Base-by-base conservation (phyloP, 2,113 vertebrate species). In the Corydoras maculifer region DNA sequence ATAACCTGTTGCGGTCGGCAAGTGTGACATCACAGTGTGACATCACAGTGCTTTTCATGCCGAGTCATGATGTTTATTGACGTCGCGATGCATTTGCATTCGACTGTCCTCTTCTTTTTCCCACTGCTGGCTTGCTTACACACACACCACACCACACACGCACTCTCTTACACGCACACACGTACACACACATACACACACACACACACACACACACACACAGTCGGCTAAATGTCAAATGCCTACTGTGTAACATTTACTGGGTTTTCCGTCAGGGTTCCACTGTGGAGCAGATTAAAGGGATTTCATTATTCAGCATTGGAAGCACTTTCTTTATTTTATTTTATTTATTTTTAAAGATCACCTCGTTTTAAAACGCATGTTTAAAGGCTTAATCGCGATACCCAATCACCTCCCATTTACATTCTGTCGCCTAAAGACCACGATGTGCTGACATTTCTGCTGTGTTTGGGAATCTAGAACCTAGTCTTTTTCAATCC, bases 161-260 rank as follows among this genome's bases (percentile, higher is more conserved):
- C 18, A 25, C 18, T 25, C 18, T 25, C 18, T 25, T 25, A 25
- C 18, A 25, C 18, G 18, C 18, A 25, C 18, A 2, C 18, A 25
- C 18, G 2, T 2, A 25, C 18, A 25, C 18, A 25, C 18, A 25
- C 18, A 25, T 2, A 25, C 18, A 49, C 55, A 68, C 15, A 58
- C 32, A 68, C 10, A 29, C 6, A 68, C 8, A 73, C 6, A 50
- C 10, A 67, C 29, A 65, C 67, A 60, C 32, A 12, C 10, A 68
- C 69, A 32, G 43, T 64, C 32, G 68, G 70, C 76, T 76, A 76
- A 74, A 78, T 76, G 65, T 76, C 71, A 80, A 78, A 69, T 69
- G 53, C 74, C 65, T 78, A 70, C 68, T 65, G 53, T 70, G 68
- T 70, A 70, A 74, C 76, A 78, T 78, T 78, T 74, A 74, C 72